Conservation (phyloP, 2,113 vertebrate genomes). For the Acanthisitta chloris region DNA sequence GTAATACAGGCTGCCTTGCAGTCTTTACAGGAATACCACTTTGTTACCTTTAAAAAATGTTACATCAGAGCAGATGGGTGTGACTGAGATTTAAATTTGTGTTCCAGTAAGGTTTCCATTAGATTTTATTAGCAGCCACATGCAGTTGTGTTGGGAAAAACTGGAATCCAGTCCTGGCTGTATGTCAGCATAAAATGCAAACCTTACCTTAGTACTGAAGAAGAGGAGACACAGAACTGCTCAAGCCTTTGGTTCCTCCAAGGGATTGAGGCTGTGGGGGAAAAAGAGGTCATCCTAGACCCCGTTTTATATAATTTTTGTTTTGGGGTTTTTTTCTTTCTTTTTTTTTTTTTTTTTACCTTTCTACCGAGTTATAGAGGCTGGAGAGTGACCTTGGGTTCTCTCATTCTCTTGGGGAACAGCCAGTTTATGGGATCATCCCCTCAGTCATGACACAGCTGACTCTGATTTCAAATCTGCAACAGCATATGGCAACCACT, state of each 20-base stretch:
- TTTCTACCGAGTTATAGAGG: background rate
- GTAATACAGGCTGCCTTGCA: background rate
- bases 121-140: background rate
- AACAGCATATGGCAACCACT: accelerated
- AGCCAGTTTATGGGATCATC: accelerated
- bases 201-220: background rate
- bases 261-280: accelerated
- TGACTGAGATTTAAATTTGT: background rate
- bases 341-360: background rate
- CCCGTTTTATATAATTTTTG: background rate
- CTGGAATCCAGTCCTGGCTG: background rate
- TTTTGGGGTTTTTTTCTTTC: no score
- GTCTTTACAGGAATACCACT: background rate
- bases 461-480: background rate
- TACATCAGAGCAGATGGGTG: background rate
- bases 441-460: accelerated
- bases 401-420: background rate
- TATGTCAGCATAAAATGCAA: background rate
- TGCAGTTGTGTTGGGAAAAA: background rate
- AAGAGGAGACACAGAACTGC: background rate
- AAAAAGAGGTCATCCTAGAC: background rate
- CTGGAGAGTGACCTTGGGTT: background rate
- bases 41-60: background rate
- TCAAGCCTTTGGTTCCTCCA: background rate
- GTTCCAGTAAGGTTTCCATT: background rate